Percentiles rank a stretch among this genome's conserved stretches.
Evolutionary conservation across 1,140 invertebrate genomes (phyloP).

Genomic region (Drosophila pectinifera): DNA sequence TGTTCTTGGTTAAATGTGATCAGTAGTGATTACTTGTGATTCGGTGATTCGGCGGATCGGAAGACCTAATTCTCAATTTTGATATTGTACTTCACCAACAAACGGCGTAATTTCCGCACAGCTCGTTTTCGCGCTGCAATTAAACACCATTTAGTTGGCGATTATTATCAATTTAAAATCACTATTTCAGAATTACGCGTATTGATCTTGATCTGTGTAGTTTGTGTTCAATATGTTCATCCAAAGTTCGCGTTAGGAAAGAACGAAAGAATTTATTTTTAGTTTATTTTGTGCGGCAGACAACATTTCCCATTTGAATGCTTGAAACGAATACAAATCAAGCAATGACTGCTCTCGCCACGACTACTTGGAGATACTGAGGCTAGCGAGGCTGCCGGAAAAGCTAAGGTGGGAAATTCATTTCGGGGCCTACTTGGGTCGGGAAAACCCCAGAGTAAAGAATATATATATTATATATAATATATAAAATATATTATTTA

Average conservation of each 20-base stretch:
- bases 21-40: neutral
- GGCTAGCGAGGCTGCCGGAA: neutral
- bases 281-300: conserved; percentile 27
- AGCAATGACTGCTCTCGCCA: conserved; percentile 20
- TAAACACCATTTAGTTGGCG: neutral
- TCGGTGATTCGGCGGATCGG: neutral
- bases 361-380: conserved; percentile 40
- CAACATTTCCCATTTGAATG: conserved; percentile 40
- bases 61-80: conserved; percentile 62
- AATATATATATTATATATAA: too few species aligned
- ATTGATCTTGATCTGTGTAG: neutral
- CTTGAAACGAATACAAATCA: conserved; percentile 9
- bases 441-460: neutral
- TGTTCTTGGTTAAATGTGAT: conserved; percentile 14
- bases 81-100: conserved; percentile 77
- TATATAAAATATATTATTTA: too few species aligned
- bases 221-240: conserved; percentile 1
- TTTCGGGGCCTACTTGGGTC: conserved; percentile 3
- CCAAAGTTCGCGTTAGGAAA: conserved; percentile 17
- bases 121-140: conserved; percentile 67
- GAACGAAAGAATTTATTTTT: conserved; percentile 52
- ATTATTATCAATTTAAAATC: neutral
- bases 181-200: neutral
- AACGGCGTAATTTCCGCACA: conserved; percentile 72
- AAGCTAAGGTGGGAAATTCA: neutral